A percentile compares a stretch with the other conserved stretches of the same genome.
These are phyloP conservation scores for Phalloptychus januarius DNA, from an alignment of 2,797 vertebrate genomes.

Conservation along the genomic window DNA sequence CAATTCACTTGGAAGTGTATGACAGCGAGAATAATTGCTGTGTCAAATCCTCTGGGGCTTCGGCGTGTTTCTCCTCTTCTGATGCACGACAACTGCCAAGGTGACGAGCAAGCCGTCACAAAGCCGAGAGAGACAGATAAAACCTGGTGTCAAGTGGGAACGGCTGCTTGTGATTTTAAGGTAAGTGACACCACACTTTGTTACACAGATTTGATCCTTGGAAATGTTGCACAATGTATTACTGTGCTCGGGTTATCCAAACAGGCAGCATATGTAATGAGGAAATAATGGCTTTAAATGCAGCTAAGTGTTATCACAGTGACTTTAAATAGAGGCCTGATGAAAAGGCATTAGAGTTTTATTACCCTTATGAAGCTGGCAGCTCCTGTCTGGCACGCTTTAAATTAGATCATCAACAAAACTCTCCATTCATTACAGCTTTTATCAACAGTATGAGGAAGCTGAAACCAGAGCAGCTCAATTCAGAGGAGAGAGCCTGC, in stretches of 20 bases:
- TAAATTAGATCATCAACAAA: slow-evolving; percentile 43
- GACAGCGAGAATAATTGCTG: slow-evolving; percentile 67
- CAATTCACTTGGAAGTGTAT: slow-evolving; percentile 49
- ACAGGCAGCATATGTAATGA: neutral
- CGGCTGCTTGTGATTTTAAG: slow-evolving; percentile 29
- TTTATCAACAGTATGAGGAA: neutral
- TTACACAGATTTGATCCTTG: slow-evolving; percentile 15
- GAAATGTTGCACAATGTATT: neutral
- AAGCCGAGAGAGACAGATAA: slow-evolving; percentile 37
- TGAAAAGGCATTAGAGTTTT: slow-evolving; percentile 26
- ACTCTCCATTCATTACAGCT: slow-evolving; percentile 32
- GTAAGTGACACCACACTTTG: slow-evolving; percentile 36
- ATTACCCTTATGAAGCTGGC: slow-evolving; percentile 46
- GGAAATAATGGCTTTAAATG: slow-evolving; percentile 8
- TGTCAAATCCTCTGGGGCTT: slow-evolving; percentile 68
- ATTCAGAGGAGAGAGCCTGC: neutral
- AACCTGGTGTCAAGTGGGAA: slow-evolving; percentile 42
- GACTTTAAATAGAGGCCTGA: slow-evolving; percentile 14
- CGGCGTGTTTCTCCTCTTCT: slow-evolving; percentile 54
- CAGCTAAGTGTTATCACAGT: slow-evolving; percentile 18
- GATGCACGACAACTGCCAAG: slow-evolving; percentile 61
- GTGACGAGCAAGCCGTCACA: slow-evolving; percentile 58
- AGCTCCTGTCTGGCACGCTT: slow-evolving; percentile 40
- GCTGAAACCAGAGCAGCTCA: neutral
- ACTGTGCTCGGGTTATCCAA: neutral